These are phyloP conservation scores for Lasioglossum marginatum DNA, from an alignment of 2,888 invertebrate genomes.

Conservation along the genomic window DNA sequence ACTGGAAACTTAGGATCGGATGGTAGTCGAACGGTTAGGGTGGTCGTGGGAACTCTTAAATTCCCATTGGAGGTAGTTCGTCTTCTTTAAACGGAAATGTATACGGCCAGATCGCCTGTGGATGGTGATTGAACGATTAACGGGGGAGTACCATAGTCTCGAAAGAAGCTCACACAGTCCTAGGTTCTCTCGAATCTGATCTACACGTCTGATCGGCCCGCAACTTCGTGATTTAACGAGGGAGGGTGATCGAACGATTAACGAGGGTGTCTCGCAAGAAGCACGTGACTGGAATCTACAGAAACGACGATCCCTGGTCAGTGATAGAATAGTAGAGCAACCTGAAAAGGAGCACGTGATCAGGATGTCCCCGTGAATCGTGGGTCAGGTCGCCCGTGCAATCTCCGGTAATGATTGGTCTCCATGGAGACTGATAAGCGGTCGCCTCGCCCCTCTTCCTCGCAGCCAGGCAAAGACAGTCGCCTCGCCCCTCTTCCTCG, in stretches of 20 bases:
- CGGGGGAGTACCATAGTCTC: no score
- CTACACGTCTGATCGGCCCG: neutral
- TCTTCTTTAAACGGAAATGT: neutral
- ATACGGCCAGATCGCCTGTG: neutral
- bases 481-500: slow-evolving; percentile 62
- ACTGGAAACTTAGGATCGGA: neutral
- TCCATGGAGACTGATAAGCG: slow-evolving; percentile 68
- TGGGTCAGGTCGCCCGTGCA: slow-evolving; percentile 55
- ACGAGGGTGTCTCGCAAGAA: neutral
- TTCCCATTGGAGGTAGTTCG: neutral
- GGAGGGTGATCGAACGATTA: neutral
- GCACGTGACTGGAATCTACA: slow-evolving; percentile 34
- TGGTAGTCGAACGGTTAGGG: neutral
- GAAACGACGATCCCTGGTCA: neutral
- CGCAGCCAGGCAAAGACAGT: slow-evolving; percentile 9
- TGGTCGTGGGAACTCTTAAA: neutral
- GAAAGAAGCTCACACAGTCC: no score
- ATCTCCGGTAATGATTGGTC: slow-evolving; percentile 74
- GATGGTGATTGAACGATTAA: neutral
- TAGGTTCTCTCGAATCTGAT: no score
- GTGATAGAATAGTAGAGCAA: neutral
- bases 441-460: slow-evolving; percentile 66
- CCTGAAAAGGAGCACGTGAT: slow-evolving; percentile 19
- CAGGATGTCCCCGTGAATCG: slow-evolving; percentile 32
- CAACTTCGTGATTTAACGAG: no score